Evolutionary conservation across 2,888 invertebrate genomes (phyloP).

Genomic region (Pyrrhosoma nymphula): DNA sequence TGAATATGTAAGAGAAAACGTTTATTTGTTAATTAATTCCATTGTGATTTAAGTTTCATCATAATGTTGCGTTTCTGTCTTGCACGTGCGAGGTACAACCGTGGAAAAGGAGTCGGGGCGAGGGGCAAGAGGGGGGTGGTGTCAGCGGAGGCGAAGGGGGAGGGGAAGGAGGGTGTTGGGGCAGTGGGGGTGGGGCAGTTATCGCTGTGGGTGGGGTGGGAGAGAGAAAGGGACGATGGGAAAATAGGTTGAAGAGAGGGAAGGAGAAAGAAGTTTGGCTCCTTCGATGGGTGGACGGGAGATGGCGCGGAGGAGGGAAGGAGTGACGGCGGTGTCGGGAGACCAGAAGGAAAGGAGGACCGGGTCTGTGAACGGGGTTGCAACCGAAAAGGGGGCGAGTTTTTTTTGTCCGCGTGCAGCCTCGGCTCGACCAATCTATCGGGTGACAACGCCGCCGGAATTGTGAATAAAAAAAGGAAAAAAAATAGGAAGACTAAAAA

Average conservation of each 20-base stretch:
- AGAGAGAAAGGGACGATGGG: not conserved
- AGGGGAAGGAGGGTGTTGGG: not conserved
- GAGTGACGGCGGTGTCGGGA: no score
- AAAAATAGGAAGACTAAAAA: slow-evolving; percentile 13
- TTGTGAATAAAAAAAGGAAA: slow-evolving; percentile 28
- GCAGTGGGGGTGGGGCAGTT: not conserved
- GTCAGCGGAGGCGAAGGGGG: not conserved
- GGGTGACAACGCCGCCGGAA: slow-evolving; percentile 62
- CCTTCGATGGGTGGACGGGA: no score
- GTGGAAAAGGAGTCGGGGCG: no score
- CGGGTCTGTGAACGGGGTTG: not conserved
- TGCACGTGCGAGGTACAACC: no score
- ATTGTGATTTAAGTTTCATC: no score
- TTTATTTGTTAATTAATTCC: no score
- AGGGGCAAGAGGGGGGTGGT: not conserved
- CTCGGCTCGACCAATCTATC: slow-evolving; percentile 50
- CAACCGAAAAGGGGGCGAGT: not conserved
- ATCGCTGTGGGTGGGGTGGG: not conserved
- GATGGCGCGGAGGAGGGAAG: not conserved
- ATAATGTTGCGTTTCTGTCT: no score
- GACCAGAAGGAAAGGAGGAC: not conserved
- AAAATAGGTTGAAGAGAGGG: not conserved
- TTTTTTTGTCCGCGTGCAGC: slow-evolving; percentile 33
- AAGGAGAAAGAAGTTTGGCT: not conserved
- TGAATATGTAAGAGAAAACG: no score